Evolutionary conservation across 1,140 invertebrate genomes (phyloP), one percentile per base, ranked within the genome.

Genomic region (Drosophila malerkotliana): DNA sequence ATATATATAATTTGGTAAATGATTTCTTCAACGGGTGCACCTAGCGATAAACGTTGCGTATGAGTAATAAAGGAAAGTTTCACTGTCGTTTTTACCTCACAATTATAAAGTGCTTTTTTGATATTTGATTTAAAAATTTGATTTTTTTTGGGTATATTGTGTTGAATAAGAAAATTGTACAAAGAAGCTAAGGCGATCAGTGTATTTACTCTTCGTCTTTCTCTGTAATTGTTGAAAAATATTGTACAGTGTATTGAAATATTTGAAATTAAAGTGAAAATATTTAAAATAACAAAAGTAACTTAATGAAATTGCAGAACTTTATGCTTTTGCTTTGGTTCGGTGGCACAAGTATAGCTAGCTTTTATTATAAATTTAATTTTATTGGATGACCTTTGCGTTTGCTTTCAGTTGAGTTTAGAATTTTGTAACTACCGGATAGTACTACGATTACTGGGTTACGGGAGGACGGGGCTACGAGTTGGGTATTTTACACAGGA

Each of bases 171-270:
- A 44, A 44, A 44, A 58, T 67, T 73, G 51, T 71, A 61, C 21
- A 72, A 60, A 71, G 61, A 78, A 74, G 63, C 71, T 80, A 67
- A 67, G 58, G 60, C 63, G 85, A 44, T 74, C 72, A 75, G 61
- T 64, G 67, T 76, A 69, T 72, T 84, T 89, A 76, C 67, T 89
- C 83, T 90, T 89, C 84, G 80, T 89, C 84, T 84, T 89, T 89
- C 77, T 89, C 84, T 89, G 84, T 74, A 89, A 90, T 72, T 84
- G 71, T 73, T 52, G 24, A 81, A 85, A 79, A 61, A 48, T 41
- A 51, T 59, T 63, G 45, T 77, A 72, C 63, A 64, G 72, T 76
- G 72, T 84, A 52, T 58, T 54, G 47, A 24, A 21, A 45, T 55
- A 26, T 57, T 26, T 64, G 28, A 58, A 48, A 44, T 47, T 15